A percentile compares a stretch with the other conserved stretches of the same genome.
These are phyloP conservation scores for Argyrosomus regius DNA, from an alignment of 2,797 vertebrate species.

Conservation along the genomic window DNA sequence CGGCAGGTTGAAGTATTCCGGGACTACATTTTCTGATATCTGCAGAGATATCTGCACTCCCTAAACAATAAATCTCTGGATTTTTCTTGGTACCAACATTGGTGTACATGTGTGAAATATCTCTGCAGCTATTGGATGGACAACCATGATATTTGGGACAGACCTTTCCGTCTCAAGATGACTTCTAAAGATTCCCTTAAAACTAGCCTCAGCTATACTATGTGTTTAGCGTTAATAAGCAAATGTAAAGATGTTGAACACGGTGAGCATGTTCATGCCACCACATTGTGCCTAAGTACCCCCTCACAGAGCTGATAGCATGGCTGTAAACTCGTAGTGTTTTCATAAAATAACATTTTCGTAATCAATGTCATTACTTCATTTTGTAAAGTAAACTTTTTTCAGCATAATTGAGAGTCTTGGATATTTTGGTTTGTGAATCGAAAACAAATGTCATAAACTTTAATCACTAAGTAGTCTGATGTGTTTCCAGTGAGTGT, in stretches of 20 bases:
- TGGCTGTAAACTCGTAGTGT: background rate
- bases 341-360: background rate
- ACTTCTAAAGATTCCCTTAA: background rate
- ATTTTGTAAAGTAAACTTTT: background rate
- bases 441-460: conserved; percentile 24
- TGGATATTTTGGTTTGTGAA: conserved; percentile 27
- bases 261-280: background rate
- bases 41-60: too few relatives aligned
- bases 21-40: too few relatives aligned
- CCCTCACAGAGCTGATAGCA: background rate
- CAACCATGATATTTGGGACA: background rate
- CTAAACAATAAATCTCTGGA: too few relatives aligned
- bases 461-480: conserved; percentile 24
- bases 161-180: background rate
- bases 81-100: too few relatives aligned
- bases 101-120: background rate
- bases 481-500: conserved; percentile 41
- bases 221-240: background rate
- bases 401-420: conserved; percentile 6
- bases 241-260: background rate
- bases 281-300: background rate
- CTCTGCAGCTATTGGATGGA: background rate
- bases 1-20: too few relatives aligned
- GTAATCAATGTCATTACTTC: conserved; percentile 8
- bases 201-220: background rate